Conservation (phyloP, 1,140 invertebrate species). For the Calosoma granatense region DNA sequence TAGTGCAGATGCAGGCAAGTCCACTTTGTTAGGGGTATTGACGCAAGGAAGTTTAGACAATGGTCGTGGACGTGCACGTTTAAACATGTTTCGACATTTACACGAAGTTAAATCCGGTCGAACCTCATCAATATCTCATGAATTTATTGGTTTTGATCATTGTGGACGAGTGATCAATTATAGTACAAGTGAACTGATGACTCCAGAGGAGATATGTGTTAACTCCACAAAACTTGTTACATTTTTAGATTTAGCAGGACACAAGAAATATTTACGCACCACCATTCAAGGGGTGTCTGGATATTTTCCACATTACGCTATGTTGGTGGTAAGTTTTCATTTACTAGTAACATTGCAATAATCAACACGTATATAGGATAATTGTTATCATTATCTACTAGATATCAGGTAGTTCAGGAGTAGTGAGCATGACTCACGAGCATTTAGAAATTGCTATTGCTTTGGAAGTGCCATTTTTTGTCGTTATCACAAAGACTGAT, state of each 20-base stretch:
- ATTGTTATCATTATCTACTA: slow-evolving; percentile 24
- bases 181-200: slow-evolving; percentile 85
- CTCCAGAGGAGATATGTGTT: slow-evolving; percentile 90
- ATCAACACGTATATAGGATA: too few species aligned
- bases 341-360: slow-evolving; percentile 3
- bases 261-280: slow-evolving; percentile 91
- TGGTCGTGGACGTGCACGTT: slow-evolving; percentile 81
- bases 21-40: slow-evolving; percentile 85
- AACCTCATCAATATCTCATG: slow-evolving; percentile 93
- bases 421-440: slow-evolving; percentile 64
- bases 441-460: slow-evolving; percentile 76
- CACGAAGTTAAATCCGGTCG: slow-evolving; percentile 95
- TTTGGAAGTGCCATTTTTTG: slow-evolving; percentile 79
- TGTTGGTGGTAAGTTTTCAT: slow-evolving; percentile 65
- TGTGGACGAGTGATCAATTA: slow-evolving; percentile 54
- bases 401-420: slow-evolving; percentile 50
- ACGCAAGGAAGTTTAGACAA: slow-evolving; percentile 95
- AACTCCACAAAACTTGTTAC: slow-evolving; percentile 84
- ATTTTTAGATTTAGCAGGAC: slow-evolving; percentile 93
- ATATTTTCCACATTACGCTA: slow-evolving; percentile 90
- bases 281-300: slow-evolving; percentile 90
- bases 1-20: slow-evolving; percentile 88
- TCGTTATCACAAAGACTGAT: slow-evolving; percentile 86
- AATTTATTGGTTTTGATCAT: slow-evolving; percentile 89
- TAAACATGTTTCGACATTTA: slow-evolving; percentile 92